phyloP scores from a whole-genome alignment of 2,113 vertebrate genomes.

The Vidua chalybeata region DNA sequence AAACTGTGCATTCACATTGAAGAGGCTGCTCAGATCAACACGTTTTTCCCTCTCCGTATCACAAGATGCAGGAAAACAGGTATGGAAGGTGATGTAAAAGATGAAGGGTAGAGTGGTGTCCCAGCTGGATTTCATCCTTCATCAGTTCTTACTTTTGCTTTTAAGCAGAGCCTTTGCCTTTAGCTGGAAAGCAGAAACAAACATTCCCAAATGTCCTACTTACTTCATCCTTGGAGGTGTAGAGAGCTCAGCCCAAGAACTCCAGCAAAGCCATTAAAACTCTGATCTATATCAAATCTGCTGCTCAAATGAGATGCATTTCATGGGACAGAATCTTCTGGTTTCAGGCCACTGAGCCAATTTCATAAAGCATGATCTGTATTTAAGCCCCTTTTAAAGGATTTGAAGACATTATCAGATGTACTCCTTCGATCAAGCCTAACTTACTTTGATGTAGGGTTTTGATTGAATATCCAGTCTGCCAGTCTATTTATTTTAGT shows the following conservation, averaged over 20 bases:
- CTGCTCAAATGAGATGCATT: not conserved
- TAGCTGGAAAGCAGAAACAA: not conserved
- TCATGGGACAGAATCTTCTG: not conserved
- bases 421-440: not conserved
- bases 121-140: not conserved
- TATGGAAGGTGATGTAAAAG: not conserved
- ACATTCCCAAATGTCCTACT: not conserved
- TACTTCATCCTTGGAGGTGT: not conserved
- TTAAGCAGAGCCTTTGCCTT: not conserved
- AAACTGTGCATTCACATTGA: fast-evolving
- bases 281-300: not conserved
- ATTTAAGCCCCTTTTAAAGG: not conserved
- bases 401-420: not conserved
- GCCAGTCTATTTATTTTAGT: not conserved
- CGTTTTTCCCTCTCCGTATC: not conserved
- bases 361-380: not conserved
- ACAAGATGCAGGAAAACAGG: not conserved
- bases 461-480: not conserved
- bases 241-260: not conserved
- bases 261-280: not conserved
- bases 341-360: not conserved
- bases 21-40: not conserved
- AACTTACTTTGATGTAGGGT: not conserved
- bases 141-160: not conserved
- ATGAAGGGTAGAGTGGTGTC: not conserved